phyloP scores from a whole-genome alignment of 2,797 vertebrate genomes.

The Pangasius larnaudii region DNA sequence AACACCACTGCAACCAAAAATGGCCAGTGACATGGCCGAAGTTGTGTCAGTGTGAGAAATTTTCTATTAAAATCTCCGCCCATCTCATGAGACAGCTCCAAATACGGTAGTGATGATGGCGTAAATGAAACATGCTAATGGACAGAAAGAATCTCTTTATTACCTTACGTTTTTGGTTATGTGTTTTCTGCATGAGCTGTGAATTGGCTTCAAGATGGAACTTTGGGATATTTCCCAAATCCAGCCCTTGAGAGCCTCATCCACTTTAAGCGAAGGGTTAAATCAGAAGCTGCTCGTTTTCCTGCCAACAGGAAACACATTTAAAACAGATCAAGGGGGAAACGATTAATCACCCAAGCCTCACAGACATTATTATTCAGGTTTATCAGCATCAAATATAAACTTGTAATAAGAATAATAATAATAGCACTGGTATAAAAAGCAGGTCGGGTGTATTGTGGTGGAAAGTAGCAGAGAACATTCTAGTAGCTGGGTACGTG shows the following conservation, averaged over 20 bases:
- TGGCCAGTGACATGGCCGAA: neutral
- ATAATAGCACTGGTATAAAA: neutral
- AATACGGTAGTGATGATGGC: neutral
- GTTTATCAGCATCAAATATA: neutral
- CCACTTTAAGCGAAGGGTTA: neutral
- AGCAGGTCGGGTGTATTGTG: neutral
- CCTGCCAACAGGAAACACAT: conserved; percentile 45
- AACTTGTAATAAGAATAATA: neutral
- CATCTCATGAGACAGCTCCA: neutral
- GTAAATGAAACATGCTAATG: neutral
- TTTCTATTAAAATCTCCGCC: neutral
- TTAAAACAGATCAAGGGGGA: conserved; percentile 36
- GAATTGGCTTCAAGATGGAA: neutral
- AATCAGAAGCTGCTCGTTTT: conserved; percentile 21
- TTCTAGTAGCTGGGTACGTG: neutral
- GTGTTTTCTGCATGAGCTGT: neutral
- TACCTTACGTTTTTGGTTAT: neutral
- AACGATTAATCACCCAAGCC: conserved; percentile 9
- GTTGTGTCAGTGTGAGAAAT: neutral
- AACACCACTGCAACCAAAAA: neutral
- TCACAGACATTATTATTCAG: neutral
- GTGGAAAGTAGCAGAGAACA: neutral
- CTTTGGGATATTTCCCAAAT: neutral
- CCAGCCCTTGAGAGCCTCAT: neutral
- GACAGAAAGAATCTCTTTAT: neutral